A percentile compares a stretch with the other conserved stretches of the same genome.
Conservation (phyloP, 2,113 vertebrate species). For the Ranitomeya variabilis region DNA sequence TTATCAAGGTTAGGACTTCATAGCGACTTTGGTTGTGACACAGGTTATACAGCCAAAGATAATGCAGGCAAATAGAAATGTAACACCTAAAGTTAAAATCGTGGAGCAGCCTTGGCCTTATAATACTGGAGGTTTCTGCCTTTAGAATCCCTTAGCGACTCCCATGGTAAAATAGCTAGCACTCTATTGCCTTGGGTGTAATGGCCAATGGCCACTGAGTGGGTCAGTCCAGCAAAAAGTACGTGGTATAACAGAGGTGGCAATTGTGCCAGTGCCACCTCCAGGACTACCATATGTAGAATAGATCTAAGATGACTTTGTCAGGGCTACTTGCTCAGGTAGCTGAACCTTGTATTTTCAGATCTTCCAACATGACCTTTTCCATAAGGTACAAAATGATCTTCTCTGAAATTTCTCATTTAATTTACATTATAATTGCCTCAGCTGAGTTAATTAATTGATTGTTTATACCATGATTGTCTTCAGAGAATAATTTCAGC, state of each 20-base stretch:
- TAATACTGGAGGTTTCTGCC: too few species aligned
- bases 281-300: background rate
- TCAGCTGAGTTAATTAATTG: conserved; percentile 9
- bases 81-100: too few species aligned
- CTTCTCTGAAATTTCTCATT: background rate
- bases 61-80: too few species aligned
- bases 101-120: too few species aligned
- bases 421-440: conserved; percentile 11
- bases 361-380: background rate
- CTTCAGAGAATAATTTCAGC: background rate
- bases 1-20: too few species aligned
- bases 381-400: background rate
- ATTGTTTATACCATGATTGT: background rate
- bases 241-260: background rate
- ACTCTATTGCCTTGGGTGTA: too few species aligned
- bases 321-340: background rate
- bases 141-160: too few species aligned
- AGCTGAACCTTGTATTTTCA: background rate
- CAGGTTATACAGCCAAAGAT: too few species aligned
- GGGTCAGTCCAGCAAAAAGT: background rate
- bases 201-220: too few species aligned
- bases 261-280: background rate
- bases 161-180: background rate
- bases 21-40: too few species aligned
- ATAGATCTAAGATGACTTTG: background rate